Evolutionary conservation across 2,113 vertebrate species (phyloP).

Genomic region (Coracopsis vasa): DNA sequence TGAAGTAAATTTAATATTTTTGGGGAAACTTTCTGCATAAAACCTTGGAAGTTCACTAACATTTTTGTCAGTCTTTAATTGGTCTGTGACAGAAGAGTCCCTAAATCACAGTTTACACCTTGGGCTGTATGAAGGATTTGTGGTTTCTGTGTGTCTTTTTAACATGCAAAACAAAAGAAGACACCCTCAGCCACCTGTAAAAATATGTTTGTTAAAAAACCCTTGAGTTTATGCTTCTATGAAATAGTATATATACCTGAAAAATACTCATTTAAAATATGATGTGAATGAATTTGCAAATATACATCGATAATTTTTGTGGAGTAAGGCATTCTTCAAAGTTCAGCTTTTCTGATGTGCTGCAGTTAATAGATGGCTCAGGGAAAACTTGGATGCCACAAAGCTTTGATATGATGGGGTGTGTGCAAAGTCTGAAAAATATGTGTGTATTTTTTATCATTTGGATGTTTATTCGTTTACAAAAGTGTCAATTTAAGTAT

Average conservation of each 20-base stretch:
- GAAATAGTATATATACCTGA: neutral
- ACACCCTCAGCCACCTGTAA: neutral
- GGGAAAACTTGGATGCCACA: neutral
- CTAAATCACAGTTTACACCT: neutral
- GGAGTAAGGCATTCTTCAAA: neutral
- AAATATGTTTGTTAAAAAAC: neutral
- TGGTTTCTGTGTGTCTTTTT: neutral
- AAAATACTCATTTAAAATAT: neutral
- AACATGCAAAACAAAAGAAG: neutral
- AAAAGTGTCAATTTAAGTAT: neutral
- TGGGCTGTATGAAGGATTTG: neutral
- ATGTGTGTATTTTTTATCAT: neutral
- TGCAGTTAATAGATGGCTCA: neutral
- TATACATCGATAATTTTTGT: neutral
- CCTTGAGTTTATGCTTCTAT: neutral
- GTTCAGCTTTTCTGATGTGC: neutral
- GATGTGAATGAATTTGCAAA: neutral
- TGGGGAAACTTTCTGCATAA: rapidly evolving
- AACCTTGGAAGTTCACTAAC: neutral
- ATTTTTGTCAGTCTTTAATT: neutral
- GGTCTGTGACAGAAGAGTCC: neutral
- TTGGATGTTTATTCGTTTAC: neutral
- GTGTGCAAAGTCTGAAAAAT: neutral
- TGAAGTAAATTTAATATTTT: neutral
- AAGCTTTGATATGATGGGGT: neutral